These are phyloP conservation scores for Mylabris sibirica DNA, from an alignment of 2,888 invertebrate genomes.

Conservation along the genomic window DNA sequence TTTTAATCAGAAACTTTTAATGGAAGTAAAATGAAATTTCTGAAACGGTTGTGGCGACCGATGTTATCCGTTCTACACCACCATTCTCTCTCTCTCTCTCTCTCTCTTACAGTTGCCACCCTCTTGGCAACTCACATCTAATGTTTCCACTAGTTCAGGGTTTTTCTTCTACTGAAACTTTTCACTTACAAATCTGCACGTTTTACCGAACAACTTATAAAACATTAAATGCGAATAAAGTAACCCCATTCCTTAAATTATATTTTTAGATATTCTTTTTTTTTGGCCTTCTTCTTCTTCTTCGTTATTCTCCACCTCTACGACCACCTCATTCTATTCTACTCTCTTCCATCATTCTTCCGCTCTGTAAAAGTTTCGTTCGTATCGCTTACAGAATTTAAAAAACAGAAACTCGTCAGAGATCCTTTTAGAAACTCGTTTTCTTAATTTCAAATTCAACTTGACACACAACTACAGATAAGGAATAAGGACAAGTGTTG, in stretches of 20 bases:
- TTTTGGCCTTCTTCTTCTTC: neutral
- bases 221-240: constrained; percentile 40
- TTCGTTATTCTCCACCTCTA: no score
- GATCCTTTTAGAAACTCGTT: constrained; percentile 36
- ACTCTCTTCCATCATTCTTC: no score
- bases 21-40: constrained; percentile 29
- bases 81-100: neutral
- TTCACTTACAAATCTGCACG: constrained; percentile 37
- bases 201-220: constrained; percentile 36
- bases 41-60: constrained; percentile 1
- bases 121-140: neutral
- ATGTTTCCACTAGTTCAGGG: constrained; percentile 28
- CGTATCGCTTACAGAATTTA: constrained; percentile 35
- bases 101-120: neutral
- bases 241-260: constrained; percentile 40
- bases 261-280: constrained; percentile 42
- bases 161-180: constrained; percentile 24
- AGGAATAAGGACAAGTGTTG: constrained; percentile 19
- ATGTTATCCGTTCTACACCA: neutral
- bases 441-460: constrained; percentile 40
- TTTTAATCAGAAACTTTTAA: constrained; percentile 34
- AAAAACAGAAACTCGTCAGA: constrained; percentile 32
- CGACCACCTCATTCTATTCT: neutral
- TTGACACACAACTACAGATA: constrained; percentile 30
- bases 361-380: constrained; percentile 23